These are phyloP conservation scores for Glyptemys insculpta DNA, from an alignment of 2,797 vertebrate genomes.

Conservation along the genomic window DNA sequence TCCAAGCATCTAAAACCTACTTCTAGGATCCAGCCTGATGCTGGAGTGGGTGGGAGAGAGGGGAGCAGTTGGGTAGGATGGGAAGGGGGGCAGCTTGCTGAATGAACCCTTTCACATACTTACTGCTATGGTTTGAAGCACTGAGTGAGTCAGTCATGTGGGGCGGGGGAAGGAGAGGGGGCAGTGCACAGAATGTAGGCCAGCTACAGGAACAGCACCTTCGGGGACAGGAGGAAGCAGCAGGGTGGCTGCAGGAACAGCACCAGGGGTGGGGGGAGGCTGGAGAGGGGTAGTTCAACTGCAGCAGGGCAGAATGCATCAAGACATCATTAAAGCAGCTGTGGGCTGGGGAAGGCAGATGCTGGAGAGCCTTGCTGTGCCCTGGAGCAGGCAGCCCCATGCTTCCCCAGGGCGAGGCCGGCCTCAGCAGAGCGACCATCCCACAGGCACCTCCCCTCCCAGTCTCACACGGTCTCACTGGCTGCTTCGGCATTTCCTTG, in stretches of 20 bases:
- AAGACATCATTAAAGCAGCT: not conserved
- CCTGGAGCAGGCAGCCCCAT: not conserved
- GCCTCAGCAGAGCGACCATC: not conserved
- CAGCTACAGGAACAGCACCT: not conserved
- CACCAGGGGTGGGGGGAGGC: no score
- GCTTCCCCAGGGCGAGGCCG: not conserved
- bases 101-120: not conserved
- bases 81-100: not conserved
- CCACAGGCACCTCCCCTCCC: not conserved
- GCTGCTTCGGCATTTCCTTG: not conserved
- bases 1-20: not conserved
- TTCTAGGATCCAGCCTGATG: not conserved
- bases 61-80: not conserved
- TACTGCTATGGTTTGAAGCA: not conserved
- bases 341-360: not conserved
- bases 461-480: not conserved
- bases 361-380: not conserved
- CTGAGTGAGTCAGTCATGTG: rapidly evolving
- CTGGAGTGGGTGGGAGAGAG: rapidly evolving
- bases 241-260: not conserved
- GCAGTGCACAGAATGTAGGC: no score
- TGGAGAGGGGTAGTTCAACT: not conserved
- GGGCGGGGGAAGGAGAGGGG: no score
- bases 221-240: rapidly evolving
- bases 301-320: not conserved